Conservation (phyloP, 2,888 invertebrate species). For the Plemyria rubiginata region DNA sequence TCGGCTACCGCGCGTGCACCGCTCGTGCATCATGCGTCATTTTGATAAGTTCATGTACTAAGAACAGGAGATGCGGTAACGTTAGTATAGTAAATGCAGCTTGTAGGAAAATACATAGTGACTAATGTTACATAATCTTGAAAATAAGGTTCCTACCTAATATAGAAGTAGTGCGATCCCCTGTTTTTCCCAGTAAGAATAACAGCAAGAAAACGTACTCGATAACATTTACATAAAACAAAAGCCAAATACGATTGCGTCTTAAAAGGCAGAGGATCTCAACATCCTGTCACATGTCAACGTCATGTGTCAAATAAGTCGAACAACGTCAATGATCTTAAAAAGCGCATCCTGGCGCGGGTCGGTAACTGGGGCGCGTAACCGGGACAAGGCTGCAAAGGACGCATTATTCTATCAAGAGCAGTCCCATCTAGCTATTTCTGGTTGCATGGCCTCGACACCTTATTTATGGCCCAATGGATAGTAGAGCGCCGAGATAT, state of each 20-base stretch:
- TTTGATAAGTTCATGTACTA: constrained; percentile 14
- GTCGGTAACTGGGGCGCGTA: constrained; percentile 68
- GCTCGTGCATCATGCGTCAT: constrained; percentile 29
- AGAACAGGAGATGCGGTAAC: constrained; percentile 23
- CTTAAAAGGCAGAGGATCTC: constrained; percentile 22
- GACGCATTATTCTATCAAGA: constrained; percentile 81
- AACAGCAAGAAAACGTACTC: background rate
- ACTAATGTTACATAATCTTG: background rate
- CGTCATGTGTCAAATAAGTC: constrained; percentile 29
- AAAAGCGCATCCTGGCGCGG: constrained; percentile 73
- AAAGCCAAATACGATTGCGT: background rate
- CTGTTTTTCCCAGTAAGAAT: background rate
- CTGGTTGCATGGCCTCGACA: constrained; percentile 56
- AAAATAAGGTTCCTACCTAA: background rate
- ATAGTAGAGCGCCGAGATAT: constrained; percentile 28
- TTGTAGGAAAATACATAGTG: constrained; percentile 2
- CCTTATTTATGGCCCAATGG: constrained; percentile 51
- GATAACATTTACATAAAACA: background rate
- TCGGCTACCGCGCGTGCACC: constrained; percentile 20
- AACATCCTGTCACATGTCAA: constrained; percentile 28
- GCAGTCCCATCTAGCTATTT: constrained; percentile 61
- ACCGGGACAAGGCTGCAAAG: constrained; percentile 76
- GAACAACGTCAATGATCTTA: constrained; percentile 43
- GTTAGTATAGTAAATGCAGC: constrained; percentile 15
- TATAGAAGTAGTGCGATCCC: background rate